Base-by-base conservation (phyloP, 2,113 vertebrate genomes). In the Ploceus nigricollis region DNA sequence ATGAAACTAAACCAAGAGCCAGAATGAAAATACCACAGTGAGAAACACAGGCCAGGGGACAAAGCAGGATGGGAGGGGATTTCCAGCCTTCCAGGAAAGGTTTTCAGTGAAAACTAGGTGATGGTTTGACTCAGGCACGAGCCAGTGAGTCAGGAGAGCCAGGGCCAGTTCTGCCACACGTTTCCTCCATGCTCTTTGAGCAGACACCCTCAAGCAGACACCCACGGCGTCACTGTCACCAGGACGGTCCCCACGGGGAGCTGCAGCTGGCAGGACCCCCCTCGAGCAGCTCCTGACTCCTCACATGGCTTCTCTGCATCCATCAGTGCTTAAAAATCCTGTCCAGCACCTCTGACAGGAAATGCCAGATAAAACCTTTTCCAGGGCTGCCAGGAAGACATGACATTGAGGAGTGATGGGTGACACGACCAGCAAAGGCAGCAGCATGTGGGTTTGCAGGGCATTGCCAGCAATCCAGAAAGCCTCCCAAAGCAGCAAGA, bases 71-170 rank as follows among this genome's bases (percentile, higher is more conserved):
- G 6, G 1, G 19, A 65, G 69, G 83, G 78, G 22, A 47, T 54
- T 90, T 70, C 54, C 75, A 95, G 30, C 63, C 89, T 88, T 93
- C 84, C 91, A 95, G 90, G 94, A 95, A 95, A 89, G 53, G n/a
- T 58, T 35, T 31, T 70, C 44, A 44, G 30, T 82, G 91, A 80
- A 85, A 89, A 91, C 53, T 35, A 47, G 50, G 85, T 1, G 3
- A 61, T 57, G 33, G 17, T 45, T 87, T 84, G 73, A 56, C 35
- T 93, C 78, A 75, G 73, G 45, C 84, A 79, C 1, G 3, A 89
- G 72, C 25, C 0, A 0, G 66, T 90, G 95, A 96, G 78, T 93
- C 90, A 94, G 84, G 50, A 80, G 57, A 85, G 71, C 71, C 1
- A 0, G 31, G 42, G 54, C 56, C 77, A 81, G 82, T 82, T 82